Conservation (phyloP, 1,140 invertebrate genomes). For the Drosophila albomicans region DNA sequence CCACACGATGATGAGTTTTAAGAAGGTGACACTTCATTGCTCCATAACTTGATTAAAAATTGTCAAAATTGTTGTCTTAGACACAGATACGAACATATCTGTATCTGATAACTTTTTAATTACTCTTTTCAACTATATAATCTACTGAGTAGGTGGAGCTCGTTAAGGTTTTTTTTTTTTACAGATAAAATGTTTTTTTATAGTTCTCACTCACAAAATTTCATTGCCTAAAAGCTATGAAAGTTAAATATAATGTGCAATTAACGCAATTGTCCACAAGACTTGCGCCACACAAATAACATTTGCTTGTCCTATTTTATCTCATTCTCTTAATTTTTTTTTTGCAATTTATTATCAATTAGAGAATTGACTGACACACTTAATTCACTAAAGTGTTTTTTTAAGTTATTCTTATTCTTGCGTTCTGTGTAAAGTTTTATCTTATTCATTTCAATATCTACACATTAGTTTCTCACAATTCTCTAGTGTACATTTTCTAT, state of each 20-base stretch:
- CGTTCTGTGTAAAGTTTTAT: too few species aligned
- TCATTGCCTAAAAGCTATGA: not conserved
- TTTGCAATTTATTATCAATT: too few species aligned
- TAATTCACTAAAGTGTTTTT: too few species aligned
- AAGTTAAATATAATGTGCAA: not conserved
- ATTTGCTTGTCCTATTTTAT: too few species aligned
- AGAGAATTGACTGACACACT: too few species aligned
- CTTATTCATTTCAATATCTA: too few species aligned
- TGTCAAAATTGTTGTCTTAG: not conserved
- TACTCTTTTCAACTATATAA: conserved; percentile 4
- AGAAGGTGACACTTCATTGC: not conserved
- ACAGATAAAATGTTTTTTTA: not conserved
- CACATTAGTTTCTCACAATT: too few species aligned
- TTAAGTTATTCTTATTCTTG: too few species aligned
- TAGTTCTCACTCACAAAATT: not conserved
- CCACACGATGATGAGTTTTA: conserved; percentile 5
- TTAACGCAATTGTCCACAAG: not conserved
- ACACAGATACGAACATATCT: conserved; percentile 18
- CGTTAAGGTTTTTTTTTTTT: not conserved
- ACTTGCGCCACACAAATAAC: too few species aligned
- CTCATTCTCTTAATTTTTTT: too few species aligned
- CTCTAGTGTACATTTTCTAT: too few species aligned
- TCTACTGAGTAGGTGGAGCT: not conserved
- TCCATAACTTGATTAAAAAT: conserved; percentile 10
- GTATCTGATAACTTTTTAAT: conserved; percentile 16